Conservation (phyloP, 92 coral and sea anemone genomes). For the Porites rus region DNA sequence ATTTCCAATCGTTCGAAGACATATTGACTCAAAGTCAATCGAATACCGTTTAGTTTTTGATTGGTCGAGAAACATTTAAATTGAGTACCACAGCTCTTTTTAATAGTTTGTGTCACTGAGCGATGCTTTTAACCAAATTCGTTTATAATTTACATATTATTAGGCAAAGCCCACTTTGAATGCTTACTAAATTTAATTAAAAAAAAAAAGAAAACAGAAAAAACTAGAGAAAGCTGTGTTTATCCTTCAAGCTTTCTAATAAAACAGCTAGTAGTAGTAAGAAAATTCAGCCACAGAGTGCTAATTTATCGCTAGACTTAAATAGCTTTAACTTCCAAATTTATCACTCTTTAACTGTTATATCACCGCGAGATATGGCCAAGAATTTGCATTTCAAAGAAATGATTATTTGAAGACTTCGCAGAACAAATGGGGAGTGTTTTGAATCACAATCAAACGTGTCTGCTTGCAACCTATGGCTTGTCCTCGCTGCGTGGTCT, state of each 20-base stretch:
- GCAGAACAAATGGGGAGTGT: constrained; percentile 15
- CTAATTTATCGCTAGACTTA: not conserved
- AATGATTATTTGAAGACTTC: constrained; percentile 12
- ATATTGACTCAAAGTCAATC: no score
- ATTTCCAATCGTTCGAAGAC: no score
- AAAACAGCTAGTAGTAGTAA: not conserved
- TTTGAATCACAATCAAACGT: not conserved
- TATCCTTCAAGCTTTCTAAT: no score
- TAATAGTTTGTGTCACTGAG: not conserved
- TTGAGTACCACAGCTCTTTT: not conserved
- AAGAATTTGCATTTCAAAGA: constrained; percentile 38
- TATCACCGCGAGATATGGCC: not conserved
- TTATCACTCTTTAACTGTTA: not conserved
- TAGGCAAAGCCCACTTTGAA: no score
- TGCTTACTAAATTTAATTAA: no score
- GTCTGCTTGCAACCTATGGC: not conserved
- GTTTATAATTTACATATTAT: no score
- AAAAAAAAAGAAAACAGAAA: no score
- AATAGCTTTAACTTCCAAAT: constrained; percentile 1
- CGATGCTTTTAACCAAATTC: not conserved
- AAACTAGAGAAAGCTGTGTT: no score
- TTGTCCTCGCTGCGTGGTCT: not conserved
- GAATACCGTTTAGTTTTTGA: no score
- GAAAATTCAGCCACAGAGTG: not conserved
- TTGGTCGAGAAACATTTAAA: not conserved